Percentiles rank a stretch among this genome's conserved stretches.
Conservation (phyloP, 2,797 vertebrate genomes). For the Syngnathus rostellatus region DNA sequence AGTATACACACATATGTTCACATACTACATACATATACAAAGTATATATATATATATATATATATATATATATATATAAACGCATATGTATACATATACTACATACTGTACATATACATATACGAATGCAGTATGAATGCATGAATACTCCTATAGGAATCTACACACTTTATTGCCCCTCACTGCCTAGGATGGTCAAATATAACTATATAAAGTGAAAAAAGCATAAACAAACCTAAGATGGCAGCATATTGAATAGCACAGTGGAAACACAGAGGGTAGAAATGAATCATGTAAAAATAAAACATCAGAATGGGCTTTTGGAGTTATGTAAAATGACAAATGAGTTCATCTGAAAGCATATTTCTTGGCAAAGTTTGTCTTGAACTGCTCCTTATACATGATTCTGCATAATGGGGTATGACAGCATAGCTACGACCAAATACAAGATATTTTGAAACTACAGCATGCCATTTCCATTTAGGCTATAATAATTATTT, state of each 20-base stretch:
- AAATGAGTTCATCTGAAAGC: constrained; percentile 4
- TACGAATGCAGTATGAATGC: not conserved
- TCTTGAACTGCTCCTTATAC: not conserved
- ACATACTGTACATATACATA: too few species aligned
- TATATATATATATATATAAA: not conserved
- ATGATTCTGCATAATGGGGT: not conserved
- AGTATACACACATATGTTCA: too few species aligned
- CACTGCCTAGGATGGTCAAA: not conserved
- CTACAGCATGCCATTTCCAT: not conserved
- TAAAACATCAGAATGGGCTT: not conserved
- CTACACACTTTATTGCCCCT: not conserved
- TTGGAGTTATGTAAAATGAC: not conserved
- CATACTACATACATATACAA: too few species aligned
- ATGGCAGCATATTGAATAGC: not conserved
- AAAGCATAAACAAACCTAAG: not conserved
- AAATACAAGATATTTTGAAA: constrained; percentile 1
- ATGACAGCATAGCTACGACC: not conserved
- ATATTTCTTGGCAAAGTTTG: not conserved
- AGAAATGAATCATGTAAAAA: constrained; percentile 2
- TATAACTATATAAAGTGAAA: not conserved
- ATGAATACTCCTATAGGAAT: not conserved
- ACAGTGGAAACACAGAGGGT: not conserved
- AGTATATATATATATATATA: not conserved
- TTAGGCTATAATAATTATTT: not conserved
- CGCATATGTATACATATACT: not conserved